phyloP scores from a whole-genome alignment of 2,113 vertebrate genomes.

The Peucedramus taeniatus region DNA sequence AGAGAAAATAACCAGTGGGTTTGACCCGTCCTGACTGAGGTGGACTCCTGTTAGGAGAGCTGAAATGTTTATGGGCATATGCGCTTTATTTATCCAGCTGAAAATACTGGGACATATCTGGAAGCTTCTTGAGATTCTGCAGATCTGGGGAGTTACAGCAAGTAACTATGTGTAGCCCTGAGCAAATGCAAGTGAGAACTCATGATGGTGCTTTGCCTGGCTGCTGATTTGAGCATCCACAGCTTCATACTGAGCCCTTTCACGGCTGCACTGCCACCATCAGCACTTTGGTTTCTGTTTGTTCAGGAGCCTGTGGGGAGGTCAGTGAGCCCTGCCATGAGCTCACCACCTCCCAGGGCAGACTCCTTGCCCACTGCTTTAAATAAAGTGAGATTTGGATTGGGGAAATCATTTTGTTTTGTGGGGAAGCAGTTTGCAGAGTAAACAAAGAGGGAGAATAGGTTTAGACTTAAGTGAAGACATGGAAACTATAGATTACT shows the following conservation, averaged over 20 bases:
- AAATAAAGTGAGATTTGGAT: neutral
- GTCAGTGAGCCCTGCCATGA: neutral
- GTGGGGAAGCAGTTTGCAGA: neutral
- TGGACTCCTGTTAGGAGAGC: neutral
- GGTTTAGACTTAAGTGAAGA: neutral
- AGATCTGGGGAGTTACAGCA: neutral
- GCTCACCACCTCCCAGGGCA: neutral
- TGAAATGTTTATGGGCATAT: neutral
- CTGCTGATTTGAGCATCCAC: neutral
- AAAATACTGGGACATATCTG: neutral
- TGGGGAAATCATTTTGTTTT: neutral
- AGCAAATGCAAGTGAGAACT: neutral
- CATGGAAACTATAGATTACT: neutral
- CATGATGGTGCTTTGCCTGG: neutral
- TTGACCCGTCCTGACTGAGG: neutral
- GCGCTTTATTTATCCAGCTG: neutral
- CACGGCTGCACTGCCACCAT: neutral
- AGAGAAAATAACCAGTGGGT: fast-evolving
- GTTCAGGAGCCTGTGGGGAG: neutral
- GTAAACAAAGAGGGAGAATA: neutral
- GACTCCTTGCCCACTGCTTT: neutral
- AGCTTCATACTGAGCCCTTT: neutral
- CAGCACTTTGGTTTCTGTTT: neutral
- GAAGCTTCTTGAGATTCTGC: neutral
- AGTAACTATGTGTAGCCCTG: neutral